Percentiles rank a stretch among this genome's conserved stretches.
These are phyloP conservation scores for Pocillopora damicornis DNA, from an alignment of 64 coral and sea anemone genomes.

Conservation along the genomic window DNA sequence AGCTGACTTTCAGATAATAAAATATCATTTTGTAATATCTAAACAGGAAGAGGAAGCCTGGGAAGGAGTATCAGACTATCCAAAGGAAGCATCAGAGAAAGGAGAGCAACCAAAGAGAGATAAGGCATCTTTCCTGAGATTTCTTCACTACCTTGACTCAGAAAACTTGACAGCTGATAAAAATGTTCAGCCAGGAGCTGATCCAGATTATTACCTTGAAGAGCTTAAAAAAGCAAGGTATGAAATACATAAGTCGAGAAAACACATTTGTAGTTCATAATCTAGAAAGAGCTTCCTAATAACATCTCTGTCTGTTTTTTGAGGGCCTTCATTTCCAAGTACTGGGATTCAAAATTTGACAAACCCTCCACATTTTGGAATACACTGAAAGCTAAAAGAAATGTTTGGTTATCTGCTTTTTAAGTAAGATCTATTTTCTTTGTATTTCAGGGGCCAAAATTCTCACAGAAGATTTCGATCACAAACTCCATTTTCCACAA, in stretches of 20 bases:
- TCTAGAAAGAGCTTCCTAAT: no score
- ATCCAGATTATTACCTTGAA: constrained; percentile 82
- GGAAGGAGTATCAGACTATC: constrained; percentile 48
- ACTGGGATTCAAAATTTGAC: no score
- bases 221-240: constrained; percentile 79
- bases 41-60: constrained; percentile 68
- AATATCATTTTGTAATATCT: background rate
- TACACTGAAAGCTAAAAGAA: background rate
- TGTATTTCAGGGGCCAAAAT: constrained; percentile 21
- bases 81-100: constrained; percentile 6
- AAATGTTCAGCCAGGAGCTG: constrained; percentile 70
- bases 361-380: background rate
- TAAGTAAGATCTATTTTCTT: no score
- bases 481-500: constrained; percentile 38
- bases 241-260: background rate
- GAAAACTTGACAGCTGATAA: constrained; percentile 73
- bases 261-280: no score
- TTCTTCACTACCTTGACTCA: constrained; percentile 86
- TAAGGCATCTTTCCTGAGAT: constrained; percentile 67
- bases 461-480: constrained; percentile 24
- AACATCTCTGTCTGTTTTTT: no score
- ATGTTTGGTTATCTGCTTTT: background rate
- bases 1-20: no score
- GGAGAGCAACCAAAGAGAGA: background rate
- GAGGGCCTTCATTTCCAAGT: no score